Conservation (phyloP, 2,888 invertebrate genomes). For the Apamea monoglypha region DNA sequence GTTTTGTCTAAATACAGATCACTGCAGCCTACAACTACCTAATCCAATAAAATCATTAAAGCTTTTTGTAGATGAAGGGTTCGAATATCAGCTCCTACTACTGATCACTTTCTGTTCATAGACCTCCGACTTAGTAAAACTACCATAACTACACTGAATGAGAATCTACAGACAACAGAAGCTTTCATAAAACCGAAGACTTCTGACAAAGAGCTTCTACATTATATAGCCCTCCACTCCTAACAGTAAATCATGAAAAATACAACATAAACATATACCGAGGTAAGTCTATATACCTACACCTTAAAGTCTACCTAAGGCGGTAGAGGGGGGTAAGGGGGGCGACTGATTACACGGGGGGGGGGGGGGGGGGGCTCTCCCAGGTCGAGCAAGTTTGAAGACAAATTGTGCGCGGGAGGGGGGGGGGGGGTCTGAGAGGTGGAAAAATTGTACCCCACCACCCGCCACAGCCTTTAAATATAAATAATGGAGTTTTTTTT, state of each 20-base stretch:
- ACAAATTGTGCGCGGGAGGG: slow-evolving; percentile 79
- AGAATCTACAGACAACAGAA: too few relatives aligned
- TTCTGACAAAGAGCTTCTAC: background rate
- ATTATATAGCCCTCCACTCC: background rate
- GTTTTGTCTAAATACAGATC: background rate
- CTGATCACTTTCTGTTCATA: background rate
- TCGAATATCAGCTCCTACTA: background rate
- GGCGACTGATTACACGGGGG: slow-evolving; percentile 72
- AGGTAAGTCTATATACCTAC: slow-evolving; percentile 48
- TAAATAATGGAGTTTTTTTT: slow-evolving; percentile 74
- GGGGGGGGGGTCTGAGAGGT: slow-evolving; percentile 44
- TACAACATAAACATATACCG: slow-evolving; percentile 45
- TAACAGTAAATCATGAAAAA: slow-evolving; percentile 19
- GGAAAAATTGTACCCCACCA: slow-evolving; percentile 82
- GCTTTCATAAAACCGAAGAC: background rate
- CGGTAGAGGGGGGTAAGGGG: slow-evolving; percentile 72
- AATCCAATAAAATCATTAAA: background rate
- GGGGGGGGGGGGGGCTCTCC: slow-evolving; percentile 57
- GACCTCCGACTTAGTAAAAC: background rate
- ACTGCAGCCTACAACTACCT: background rate
- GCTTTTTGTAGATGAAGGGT: background rate
- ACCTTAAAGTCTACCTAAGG: slow-evolving; percentile 80
- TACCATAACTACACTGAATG: background rate
- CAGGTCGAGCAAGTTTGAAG: slow-evolving; percentile 84
- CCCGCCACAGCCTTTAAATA: slow-evolving; percentile 78